Percentiles rank a stretch among this genome's conserved stretches.
These are phyloP conservation scores for Ammodramus savannarum DNA, from an alignment of 2,113 vertebrate genomes.

Conservation along the genomic window DNA sequence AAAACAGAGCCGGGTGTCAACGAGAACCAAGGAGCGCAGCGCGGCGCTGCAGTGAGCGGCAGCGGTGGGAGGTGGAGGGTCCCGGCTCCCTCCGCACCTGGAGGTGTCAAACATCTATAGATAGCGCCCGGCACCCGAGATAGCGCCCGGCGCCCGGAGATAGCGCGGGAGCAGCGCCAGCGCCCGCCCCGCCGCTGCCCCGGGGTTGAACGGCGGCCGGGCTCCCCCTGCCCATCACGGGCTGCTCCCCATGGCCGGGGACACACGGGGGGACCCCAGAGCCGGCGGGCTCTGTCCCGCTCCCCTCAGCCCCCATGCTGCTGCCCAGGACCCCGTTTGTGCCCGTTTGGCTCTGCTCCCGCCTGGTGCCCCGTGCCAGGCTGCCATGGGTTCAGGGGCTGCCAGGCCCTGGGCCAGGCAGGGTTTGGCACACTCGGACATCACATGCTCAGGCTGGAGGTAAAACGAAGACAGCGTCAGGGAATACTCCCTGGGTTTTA, in stretches of 20 bases:
- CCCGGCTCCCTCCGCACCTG: constrained; percentile 27
- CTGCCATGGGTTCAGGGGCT: background rate
- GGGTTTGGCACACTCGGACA: background rate
- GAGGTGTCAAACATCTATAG: constrained; percentile 20
- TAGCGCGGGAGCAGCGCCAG: background rate
- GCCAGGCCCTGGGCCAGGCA: background rate
- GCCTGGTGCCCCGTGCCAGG: rapidly evolving
- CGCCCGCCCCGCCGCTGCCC: background rate
- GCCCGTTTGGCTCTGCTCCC: rapidly evolving
- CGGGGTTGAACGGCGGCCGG: background rate
- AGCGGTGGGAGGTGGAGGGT: background rate
- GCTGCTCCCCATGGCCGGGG: rapidly evolving
- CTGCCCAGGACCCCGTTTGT: background rate
- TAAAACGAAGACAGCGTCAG: background rate
- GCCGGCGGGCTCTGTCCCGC: rapidly evolving
- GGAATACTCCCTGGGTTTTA: constrained; percentile 4
- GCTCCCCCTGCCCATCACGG: background rate
- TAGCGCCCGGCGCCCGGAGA: background rate
- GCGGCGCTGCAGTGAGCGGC: background rate
- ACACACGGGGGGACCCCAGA: rapidly evolving
- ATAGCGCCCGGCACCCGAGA: background rate
- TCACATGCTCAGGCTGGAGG: background rate
- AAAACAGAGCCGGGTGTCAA: constrained; percentile 59
- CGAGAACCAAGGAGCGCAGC: constrained; percentile 44
- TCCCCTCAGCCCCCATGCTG: background rate